Percentiles rank a stretch among this genome's conserved stretches.
Conservation (phyloP, 1,140 invertebrate genomes). For the Philopotamus ludificatus region DNA sequence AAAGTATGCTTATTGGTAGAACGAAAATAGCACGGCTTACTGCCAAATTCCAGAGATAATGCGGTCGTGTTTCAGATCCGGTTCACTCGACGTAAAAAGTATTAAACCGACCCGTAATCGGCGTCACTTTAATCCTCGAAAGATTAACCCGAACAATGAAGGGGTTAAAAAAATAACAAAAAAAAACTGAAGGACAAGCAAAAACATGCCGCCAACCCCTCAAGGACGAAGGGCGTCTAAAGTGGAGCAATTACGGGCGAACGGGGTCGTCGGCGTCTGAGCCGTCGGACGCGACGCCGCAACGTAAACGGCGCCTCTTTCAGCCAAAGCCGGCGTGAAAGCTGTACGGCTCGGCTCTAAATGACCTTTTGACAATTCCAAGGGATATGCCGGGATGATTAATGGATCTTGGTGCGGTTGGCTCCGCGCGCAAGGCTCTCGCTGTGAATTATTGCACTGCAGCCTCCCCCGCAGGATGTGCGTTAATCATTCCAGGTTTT, state of each 20-base stretch:
- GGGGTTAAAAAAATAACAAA: too few relatives aligned
- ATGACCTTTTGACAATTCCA: slow-evolving; percentile 25
- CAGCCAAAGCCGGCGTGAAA: not conserved
- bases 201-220: not conserved
- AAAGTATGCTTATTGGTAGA: too few relatives aligned
- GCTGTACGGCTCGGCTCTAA: slow-evolving; percentile 11
- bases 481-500: not conserved
- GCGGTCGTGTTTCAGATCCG: too few relatives aligned
- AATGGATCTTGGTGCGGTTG: slow-evolving; percentile 10
- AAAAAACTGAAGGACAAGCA: not conserved
- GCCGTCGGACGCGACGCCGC: not conserved
- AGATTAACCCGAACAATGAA: not conserved
- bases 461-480: not conserved
- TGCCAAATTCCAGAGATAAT: too few relatives aligned
- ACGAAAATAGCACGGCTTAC: too few relatives aligned
- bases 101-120: not conserved
- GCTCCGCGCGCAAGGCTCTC: not conserved
- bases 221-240: not conserved
- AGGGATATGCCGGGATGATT: slow-evolving; percentile 22
- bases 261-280: not conserved
- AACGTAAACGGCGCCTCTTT: not conserved
- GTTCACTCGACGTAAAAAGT: too few relatives aligned
- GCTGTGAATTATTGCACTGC: not conserved
- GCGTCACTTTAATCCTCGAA: not conserved
- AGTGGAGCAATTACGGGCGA: slow-evolving; percentile 16